Evolutionary conservation across 2,888 invertebrate species (phyloP).

Genomic region (Atethmia centrago): DNA sequence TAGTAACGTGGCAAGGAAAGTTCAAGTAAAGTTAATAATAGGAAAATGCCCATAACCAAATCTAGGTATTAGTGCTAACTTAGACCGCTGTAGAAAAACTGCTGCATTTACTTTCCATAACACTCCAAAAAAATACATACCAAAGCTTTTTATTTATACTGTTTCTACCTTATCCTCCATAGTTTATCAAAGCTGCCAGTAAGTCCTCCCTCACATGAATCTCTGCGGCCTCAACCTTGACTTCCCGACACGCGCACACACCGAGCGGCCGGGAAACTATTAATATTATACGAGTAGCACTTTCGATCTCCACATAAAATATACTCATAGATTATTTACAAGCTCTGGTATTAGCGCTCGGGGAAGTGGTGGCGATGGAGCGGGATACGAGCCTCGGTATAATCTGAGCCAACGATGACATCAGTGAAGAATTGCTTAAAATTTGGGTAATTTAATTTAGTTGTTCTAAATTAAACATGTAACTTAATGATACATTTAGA

Average conservation of each 20-base stretch:
- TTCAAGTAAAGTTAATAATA: background rate
- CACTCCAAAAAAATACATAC: background rate
- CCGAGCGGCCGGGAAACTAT: conserved; percentile 20
- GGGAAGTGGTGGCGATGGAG: background rate
- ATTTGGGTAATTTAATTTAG: background rate
- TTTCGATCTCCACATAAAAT: conserved; percentile 52
- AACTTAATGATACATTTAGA: no score
- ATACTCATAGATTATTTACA: conserved; percentile 44
- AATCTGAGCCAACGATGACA: no score
- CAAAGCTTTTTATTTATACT: background rate
- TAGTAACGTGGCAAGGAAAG: background rate
- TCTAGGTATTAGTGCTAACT: background rate
- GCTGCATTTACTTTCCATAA: background rate
- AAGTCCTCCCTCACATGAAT: conserved; percentile 25
- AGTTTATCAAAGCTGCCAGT: conserved; percentile 5
- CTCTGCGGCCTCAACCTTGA: conserved; percentile 20
- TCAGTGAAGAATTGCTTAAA: background rate
- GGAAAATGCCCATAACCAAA: background rate
- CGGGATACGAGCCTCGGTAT: no score
- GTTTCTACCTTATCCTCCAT: background rate
- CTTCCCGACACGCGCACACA: background rate
- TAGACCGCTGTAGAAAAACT: background rate
- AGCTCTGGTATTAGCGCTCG: background rate
- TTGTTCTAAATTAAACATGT: background rate
- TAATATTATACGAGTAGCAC: conserved; percentile 50